phyloP scores from a whole-genome alignment of 2,888 invertebrate genomes.

The Terebella lapidaria region DNA sequence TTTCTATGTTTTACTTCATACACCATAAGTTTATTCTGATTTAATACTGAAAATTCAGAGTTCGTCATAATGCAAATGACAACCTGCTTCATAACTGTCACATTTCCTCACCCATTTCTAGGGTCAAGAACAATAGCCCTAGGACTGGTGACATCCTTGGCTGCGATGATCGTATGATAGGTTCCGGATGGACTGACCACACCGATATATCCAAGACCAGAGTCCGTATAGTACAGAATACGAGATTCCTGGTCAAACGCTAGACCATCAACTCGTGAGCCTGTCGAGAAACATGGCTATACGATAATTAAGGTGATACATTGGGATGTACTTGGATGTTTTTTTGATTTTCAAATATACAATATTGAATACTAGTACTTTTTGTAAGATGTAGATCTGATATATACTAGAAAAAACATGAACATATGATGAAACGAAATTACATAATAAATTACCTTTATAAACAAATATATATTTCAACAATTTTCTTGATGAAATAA shows the following conservation, averaged over 20 bases:
- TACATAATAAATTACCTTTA: not conserved
- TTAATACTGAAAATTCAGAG: too few species aligned
- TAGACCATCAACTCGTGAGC: conserved; percentile 41
- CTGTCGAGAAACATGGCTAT: too few species aligned
- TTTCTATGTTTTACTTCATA: too few species aligned
- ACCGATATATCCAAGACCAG: conserved; percentile 34
- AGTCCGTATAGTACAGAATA: conserved; percentile 41
- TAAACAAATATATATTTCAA: conserved; percentile 1
- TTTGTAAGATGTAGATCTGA: too few species aligned
- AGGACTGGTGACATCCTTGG: not conserved
- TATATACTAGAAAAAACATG: too few species aligned
- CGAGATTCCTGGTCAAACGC: conserved; percentile 40
- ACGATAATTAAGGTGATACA: not conserved
- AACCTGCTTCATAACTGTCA: not conserved
- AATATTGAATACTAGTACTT: too few species aligned
- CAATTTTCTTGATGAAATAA: not conserved
- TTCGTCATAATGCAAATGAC: too few species aligned
- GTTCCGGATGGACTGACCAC: conserved; percentile 31
- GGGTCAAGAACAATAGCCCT: conserved; percentile 9
- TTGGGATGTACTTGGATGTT: not conserved
- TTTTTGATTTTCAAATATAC: too few species aligned
- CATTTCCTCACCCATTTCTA: not conserved
- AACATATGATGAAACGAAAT: too few species aligned
- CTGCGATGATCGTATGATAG: conserved; percentile 23
- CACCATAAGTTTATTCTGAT: too few species aligned